phyloP scores from a whole-genome alignment of 2,888 invertebrate species.

The Nomada ruficornis region DNA sequence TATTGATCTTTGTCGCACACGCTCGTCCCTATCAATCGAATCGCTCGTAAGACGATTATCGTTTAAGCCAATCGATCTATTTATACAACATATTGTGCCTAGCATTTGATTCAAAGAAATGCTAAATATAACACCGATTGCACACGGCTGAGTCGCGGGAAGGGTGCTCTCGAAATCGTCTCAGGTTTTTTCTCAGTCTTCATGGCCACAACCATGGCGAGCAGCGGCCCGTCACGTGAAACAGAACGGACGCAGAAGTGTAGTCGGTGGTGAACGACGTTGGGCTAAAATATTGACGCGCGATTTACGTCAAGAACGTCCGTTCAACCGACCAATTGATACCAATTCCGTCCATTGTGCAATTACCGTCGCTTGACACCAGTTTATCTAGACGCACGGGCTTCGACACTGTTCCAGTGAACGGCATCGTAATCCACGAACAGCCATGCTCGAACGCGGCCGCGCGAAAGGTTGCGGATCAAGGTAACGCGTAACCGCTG shows the following conservation, averaged over 20 bases:
- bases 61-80: conserved; percentile 52
- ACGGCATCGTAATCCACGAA: conserved; percentile 48
- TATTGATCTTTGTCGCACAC: conserved; percentile 42
- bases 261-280: not conserved
- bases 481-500: conserved; percentile 47
- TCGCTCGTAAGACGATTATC: conserved; percentile 18
- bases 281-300: conserved; percentile 52
- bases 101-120: conserved; percentile 27
- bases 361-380: conserved; percentile 76
- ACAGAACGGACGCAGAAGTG: not conserved
- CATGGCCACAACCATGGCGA: not conserved
- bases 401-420: conserved; percentile 42
- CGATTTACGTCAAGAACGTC: conserved; percentile 74
- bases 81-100: conserved; percentile 38
- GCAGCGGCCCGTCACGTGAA: not conserved
- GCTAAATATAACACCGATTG: conserved; percentile 54
- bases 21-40: conserved; percentile 5
- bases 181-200: not conserved
- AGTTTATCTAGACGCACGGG: conserved; percentile 62
- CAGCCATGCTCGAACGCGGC: conserved; percentile 34
- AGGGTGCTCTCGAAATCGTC: not conserved
- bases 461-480: conserved; percentile 56
- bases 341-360: conserved; percentile 74
- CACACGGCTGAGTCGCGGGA: not conserved
- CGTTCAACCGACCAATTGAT: conserved; percentile 70